Base-by-base conservation (phyloP, 2,888 invertebrate genomes). In the Nomada fabriciana region DNA sequence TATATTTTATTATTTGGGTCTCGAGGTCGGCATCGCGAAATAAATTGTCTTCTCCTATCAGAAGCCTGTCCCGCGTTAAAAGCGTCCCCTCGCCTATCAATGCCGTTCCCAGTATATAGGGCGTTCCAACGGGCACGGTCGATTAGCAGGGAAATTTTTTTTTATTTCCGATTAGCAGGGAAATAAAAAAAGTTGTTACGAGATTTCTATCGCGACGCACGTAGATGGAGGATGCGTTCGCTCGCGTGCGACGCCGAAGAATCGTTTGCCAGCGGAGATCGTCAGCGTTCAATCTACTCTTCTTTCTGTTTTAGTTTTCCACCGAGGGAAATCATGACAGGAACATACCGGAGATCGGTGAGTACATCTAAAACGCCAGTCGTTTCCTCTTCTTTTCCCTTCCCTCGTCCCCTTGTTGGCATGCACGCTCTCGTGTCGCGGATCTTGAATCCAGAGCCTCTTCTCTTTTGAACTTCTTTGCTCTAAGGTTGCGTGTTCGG, bases 301-400 rank as follows among this genome's bases (percentile, higher is more conserved):
- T 18, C 79, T 89, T 92, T 92, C 87, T 93, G 85, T 95, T 95
- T 73, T 93, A 95, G 95, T 95, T 95, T 93, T 95, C 94, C 90
- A 95, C 94, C 95, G 95, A 94, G 95, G 94, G 94, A 94, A 94
- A 95, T 95, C 95, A 95, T 95, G 95, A 95, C 95, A 95, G 94
- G 93, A 94, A 94, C 88, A 94, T 94, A 91, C 94, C 94, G 90
- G 95, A 95, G 93, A 94, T 95, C 91, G 95, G 95, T 95, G 94
- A 95, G 95, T 94, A 89, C 74, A 76, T 23, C 20, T 20, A 11
- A 73, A 75, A 77, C 70, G 42, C 10, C 13, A 15, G 53, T 25
- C 75, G 60, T 72, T 69, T 4, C 43, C 15, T 43, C 11, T 60
- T 9, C 10, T 18, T 10, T 10, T 2, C 0, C 25, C n/a, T 18